Evolutionary conservation across 1,140 invertebrate genomes (phyloP), one percentile per base, ranked within the genome.

Genomic region (Panagrolaimus sp.): DNA sequence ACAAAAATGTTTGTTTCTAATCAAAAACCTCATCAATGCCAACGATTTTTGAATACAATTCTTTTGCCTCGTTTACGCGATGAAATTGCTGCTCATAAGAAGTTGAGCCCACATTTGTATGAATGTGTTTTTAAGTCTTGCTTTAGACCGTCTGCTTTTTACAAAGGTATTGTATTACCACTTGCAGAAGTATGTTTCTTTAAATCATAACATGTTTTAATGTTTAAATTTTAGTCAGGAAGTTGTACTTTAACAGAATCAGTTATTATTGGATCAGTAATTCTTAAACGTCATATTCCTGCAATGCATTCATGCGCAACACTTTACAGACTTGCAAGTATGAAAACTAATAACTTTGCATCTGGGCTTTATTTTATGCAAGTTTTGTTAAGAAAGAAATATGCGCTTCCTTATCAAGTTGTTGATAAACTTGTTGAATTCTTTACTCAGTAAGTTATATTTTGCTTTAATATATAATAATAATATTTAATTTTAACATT

Each of bases 121-220:
- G 91, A 92, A 87, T 93, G 95, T 7, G 78, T 98, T 14, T 88
- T 89, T 69, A 97, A 97, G 85, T 88, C 95, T 9, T 84, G 98
- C 0, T 98, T 92, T 83, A 98, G 98, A 83, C 94, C 96, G 51
- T 92, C 90, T 63, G 95, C 91, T n/a, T 99, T 99, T 79, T 97
- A 97, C 90, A 98, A 98, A 86, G 96, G 95, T 75, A 90, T 97
- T 75, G 84, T 97, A 38, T 78, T 97, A 45, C 93, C 94, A 2
- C 84, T 97, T 14, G 89, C 93, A 78, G 91, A 93, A 7, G 31
- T 38, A 4, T 4, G 31, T 38, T 38, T 38, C n/a, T n/a, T n/a
- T n/a, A n/a, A n/a, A n/a, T n/a, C n/a, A n/a, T n/a, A n/a, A n/a
- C n/a, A n/a, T 38, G 31, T 38, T 38, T 38, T 38, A 38, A 38